These are phyloP conservation scores for Platyrinchus mystaceus DNA, from an alignment of 2,797 vertebrate species.

Conservation along the genomic window DNA sequence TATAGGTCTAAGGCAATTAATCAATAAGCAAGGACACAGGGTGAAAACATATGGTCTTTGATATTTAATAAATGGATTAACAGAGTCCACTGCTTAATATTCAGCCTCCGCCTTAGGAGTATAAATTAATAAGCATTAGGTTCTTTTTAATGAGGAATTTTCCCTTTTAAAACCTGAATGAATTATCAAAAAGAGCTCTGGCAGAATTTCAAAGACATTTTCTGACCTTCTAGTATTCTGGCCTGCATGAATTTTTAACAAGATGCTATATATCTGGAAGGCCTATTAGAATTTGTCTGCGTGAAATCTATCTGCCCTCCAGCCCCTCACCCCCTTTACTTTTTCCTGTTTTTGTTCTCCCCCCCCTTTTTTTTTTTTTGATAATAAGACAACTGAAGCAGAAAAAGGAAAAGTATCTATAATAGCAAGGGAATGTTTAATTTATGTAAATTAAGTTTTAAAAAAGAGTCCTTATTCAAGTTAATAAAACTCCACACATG, in stretches of 20 bases:
- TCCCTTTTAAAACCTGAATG: constrained; percentile 78
- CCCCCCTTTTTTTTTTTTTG: background rate
- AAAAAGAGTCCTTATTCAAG: constrained; percentile 10
- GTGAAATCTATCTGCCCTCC: constrained; percentile 57
- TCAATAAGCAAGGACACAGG: constrained; percentile 70
- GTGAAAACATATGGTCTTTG: constrained; percentile 74
- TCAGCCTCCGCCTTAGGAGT: constrained; percentile 66
- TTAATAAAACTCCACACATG: constrained; percentile 40
- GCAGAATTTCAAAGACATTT: constrained; percentile 82
- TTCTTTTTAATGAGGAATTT: constrained; percentile 79
- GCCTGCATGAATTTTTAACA: constrained; percentile 80
- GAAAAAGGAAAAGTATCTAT: constrained; percentile 37
- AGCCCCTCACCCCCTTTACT: background rate
- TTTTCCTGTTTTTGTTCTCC: accelerated
- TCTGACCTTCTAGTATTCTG: constrained; percentile 80
- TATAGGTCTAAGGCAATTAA: constrained; percentile 62
- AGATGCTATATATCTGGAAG: constrained; percentile 73
- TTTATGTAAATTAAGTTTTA: constrained; percentile 42
- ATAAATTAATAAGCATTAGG: constrained; percentile 80
- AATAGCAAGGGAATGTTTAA: constrained; percentile 50
- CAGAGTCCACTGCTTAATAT: constrained; percentile 70
- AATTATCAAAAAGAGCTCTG: constrained; percentile 78
- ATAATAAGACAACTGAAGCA: constrained; percentile 40
- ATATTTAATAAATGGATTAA: constrained; percentile 80
- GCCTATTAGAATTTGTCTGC: constrained; percentile 71